Evolutionary conservation across 1,140 invertebrate species (phyloP).

Genomic region (Pogonomyrmex barbatus): DNA sequence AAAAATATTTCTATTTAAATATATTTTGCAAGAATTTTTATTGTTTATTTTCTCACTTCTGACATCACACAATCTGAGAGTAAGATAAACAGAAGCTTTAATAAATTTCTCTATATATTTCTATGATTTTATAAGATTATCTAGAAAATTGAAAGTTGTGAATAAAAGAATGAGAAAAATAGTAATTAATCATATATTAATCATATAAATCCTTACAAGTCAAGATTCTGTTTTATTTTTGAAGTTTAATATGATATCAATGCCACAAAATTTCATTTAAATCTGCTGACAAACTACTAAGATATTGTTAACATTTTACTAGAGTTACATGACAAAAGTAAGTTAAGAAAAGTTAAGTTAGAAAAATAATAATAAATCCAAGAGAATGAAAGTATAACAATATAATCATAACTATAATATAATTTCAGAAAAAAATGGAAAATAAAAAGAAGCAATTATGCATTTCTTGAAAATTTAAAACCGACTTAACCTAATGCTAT

Average conservation of each 20-base stretch:
- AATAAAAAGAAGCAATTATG: not conserved
- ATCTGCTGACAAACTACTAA: not conserved
- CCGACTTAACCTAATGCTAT: conserved; percentile 84
- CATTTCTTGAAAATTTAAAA: not conserved
- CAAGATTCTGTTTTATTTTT: no score
- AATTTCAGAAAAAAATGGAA: not conserved
- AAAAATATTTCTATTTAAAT: no score
- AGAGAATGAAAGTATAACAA: not conserved
- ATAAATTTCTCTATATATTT: no score
- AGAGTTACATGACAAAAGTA: not conserved
- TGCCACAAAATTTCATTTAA: not conserved
- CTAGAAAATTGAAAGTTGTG: no score
- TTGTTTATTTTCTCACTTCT: no score
- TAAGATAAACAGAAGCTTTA: no score
- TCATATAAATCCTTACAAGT: no score
- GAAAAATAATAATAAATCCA: not conserved
- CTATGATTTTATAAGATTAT: no score
- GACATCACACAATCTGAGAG: no score
- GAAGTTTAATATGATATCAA: not conserved
- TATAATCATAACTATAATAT: not conserved
- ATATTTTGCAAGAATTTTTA: no score
- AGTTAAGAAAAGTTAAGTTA: not conserved
- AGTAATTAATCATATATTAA: no score
- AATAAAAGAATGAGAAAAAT: no score
- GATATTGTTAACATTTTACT: not conserved